Evolutionary conservation across 2,113 vertebrate genomes (phyloP).

Genomic region (Dromas ardeola): DNA sequence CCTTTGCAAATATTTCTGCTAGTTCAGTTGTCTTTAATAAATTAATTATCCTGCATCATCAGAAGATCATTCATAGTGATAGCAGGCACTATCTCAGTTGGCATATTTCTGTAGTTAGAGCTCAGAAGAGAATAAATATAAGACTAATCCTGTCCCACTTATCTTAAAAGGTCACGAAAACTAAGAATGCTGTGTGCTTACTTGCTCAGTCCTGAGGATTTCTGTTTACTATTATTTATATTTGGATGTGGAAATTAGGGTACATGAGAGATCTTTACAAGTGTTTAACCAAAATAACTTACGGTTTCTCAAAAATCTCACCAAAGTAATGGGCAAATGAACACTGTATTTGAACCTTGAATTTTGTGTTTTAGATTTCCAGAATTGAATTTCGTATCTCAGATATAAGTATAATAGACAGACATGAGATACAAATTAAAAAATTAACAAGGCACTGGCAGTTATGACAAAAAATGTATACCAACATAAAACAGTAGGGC

Average conservation of each 20-base stretch:
- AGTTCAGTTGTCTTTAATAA: not conserved
- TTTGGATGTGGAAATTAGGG: not conserved
- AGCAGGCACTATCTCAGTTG: not conserved
- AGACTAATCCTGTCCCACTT: not conserved
- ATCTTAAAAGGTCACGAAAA: not conserved
- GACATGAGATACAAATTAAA: not conserved
- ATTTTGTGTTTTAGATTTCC: not conserved
- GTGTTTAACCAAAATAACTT: not conserved
- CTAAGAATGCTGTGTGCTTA: not conserved
- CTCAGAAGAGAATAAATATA: not conserved
- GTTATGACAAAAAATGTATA: not conserved
- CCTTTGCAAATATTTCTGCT: not conserved
- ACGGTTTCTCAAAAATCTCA: not conserved
- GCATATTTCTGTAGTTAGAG: not conserved
- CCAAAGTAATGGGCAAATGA: not conserved
- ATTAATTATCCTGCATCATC: not conserved
- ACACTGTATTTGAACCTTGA: not conserved
- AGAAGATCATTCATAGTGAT: not conserved
- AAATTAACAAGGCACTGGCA: rapidly evolving
- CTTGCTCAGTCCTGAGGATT: not conserved
- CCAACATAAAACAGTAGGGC: not conserved
- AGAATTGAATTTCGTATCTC: not conserved
- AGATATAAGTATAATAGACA: not conserved
- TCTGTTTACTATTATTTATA: not conserved
- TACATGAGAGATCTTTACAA: not conserved